Evolutionary conservation across 2,113 vertebrate species (phyloP).

Genomic region (Bombycilla garrulus): DNA sequence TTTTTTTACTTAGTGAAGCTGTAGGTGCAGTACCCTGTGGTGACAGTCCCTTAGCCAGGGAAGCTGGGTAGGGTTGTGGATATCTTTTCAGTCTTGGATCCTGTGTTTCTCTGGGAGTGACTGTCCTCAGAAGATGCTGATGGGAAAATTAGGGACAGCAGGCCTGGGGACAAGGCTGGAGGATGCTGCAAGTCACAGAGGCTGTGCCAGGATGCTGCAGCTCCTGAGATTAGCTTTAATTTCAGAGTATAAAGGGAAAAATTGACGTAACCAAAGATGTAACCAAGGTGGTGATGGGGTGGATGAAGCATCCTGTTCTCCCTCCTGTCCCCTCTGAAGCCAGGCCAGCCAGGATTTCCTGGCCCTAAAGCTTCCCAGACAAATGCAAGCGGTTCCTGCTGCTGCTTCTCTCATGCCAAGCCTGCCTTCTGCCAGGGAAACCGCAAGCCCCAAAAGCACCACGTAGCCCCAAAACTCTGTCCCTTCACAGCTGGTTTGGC

Average conservation of each 20-base stretch:
- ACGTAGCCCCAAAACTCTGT: not conserved
- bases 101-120: not conserved
- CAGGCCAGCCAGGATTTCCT: not conserved
- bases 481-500: not conserved
- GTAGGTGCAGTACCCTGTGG: constrained; percentile 28
- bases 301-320: not conserved
- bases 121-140: not conserved
- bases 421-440: not conserved
- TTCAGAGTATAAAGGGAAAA: not conserved
- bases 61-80: not conserved
- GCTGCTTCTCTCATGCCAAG: accelerated
- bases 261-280: not conserved
- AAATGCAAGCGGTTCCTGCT: not conserved
- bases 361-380: not conserved
- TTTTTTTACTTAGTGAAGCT: constrained; percentile 30
- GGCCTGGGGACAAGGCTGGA: not conserved
- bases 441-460: not conserved
- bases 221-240: not conserved
- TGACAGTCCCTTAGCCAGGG: not conserved
- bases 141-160: not conserved
- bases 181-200: not conserved
- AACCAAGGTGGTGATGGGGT: not conserved
- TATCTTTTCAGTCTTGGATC: not conserved
- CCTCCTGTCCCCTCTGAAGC: not conserved
- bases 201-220: not conserved